A percentile compares a stretch with the other conserved stretches of the same genome.
These are phyloP conservation scores for Eufriesea mexicana DNA, from an alignment of 1,140 invertebrate species.

Conservation along the genomic window DNA sequence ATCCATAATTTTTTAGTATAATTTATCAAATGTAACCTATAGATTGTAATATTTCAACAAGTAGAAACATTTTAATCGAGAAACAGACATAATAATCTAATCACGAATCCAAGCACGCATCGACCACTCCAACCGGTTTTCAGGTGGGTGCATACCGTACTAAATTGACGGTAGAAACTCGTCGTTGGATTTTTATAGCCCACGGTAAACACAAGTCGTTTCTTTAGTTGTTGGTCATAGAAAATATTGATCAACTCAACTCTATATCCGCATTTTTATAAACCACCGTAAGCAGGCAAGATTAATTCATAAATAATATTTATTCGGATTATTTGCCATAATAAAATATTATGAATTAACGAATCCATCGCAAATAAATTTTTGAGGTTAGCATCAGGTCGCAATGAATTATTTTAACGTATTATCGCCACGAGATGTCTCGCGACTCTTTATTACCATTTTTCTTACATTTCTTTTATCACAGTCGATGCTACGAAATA, in stretches of 20 bases:
- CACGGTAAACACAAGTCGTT: background rate
- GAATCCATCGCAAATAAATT: too few species aligned
- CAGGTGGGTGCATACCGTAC: background rate
- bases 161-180: slow-evolving; percentile 12
- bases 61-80: background rate
- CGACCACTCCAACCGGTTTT: slow-evolving; percentile 44
- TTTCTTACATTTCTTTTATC: slow-evolving; percentile 44
- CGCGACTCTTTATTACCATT: slow-evolving; percentile 45
- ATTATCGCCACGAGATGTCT: background rate
- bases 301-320: too few species aligned
- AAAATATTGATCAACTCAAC: background rate
- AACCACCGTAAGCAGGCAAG: too few species aligned
- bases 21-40: background rate
- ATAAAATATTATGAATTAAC: too few species aligned
- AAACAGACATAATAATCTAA: background rate
- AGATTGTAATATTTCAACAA: background rate
- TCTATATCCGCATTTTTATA: background rate
- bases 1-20: too few species aligned
- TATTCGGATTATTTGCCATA: too few species aligned
- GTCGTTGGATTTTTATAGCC: background rate
- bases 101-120: background rate
- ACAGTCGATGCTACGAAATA: slow-evolving; percentile 66
- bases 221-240: background rate
- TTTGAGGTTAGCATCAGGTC: background rate
- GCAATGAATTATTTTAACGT: background rate